Evolutionary conservation across 2,888 invertebrate genomes (phyloP), one percentile per base, ranked within the genome.

Genomic region (Lasioglossum lativentre): DNA sequence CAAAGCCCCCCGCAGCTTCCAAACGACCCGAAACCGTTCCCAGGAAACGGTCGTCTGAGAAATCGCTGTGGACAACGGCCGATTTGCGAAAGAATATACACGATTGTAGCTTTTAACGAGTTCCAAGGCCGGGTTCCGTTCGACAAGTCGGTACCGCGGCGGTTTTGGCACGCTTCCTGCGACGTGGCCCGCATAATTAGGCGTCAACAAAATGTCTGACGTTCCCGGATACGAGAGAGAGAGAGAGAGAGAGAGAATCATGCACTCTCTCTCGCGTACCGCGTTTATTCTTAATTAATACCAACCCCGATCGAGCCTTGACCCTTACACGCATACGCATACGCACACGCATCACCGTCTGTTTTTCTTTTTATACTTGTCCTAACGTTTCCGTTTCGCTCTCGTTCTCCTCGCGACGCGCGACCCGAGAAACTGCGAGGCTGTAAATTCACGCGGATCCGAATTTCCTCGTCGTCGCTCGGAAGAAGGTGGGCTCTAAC

Each of bases 101-200:
- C 76, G 79, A 47, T 77, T 80, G 84, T 80, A 70, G 76, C 79
- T 78, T 87, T 79, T 72, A 76, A 85, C 82, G 63, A 78, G 83
- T 79, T 78, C 85, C 87, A 89, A 90, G 89, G 88, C 79, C 84
- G 76, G 79, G 42, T 66, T 68, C 70, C 68, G 81, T 81, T 82
- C 87, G 80, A 83, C 84, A 75, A n/a, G 63, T 71, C 73, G 52
- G 82, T n/a, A 40, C 70, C n/a, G 47, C 74, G 70, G 70, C 75
- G 59, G 66, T 86, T 87, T 88, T 90, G 89, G 86, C 89, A 90
- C 83, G 89, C 79, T 90, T 89, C 90, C 88, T 89, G 83, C 87
- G 82, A 68, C 76, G 71, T 84, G 80, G 66, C n/a, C 52, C 75
- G 88, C 89, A 75, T 89, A 90, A 90, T 90, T 89, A 83, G 78